These are phyloP conservation scores for Acrocephalus scirpaceus DNA, from an alignment of 2,797 vertebrate genomes.

Conservation along the genomic window DNA sequence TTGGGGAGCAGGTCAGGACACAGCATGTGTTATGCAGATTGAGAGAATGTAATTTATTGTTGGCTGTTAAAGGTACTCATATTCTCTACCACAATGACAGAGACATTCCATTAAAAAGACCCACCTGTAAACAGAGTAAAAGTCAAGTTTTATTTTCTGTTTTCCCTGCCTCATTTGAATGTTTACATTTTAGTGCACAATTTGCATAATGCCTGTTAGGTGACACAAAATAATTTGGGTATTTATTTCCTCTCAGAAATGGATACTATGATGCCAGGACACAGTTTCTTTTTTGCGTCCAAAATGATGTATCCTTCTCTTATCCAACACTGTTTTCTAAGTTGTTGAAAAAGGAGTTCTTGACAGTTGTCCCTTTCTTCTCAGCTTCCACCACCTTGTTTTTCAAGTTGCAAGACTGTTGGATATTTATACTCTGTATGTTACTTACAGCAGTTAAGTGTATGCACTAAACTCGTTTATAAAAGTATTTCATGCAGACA, in stretches of 20 bases:
- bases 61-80: neutral
- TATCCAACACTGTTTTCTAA: neutral
- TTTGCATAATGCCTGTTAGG: neutral
- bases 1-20: neutral
- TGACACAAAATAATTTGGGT: neutral
- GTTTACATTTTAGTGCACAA: neutral
- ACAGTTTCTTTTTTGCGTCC: neutral
- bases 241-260: neutral
- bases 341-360: neutral
- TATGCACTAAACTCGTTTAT: neutral
- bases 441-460: neutral
- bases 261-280: neutral
- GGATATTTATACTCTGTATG: neutral
- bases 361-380: neutral
- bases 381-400: neutral
- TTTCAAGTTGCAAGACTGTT: neutral
- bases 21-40: neutral
- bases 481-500: neutral
- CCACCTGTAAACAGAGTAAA: neutral
- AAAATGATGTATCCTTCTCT: neutral
- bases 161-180: neutral
- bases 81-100: neutral
- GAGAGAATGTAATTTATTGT: neutral
- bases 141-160: neutral
- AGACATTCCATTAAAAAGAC: neutral